Evolutionary conservation across 1,140 invertebrate species (phyloP).

Genomic region (Bombus confusus): DNA sequence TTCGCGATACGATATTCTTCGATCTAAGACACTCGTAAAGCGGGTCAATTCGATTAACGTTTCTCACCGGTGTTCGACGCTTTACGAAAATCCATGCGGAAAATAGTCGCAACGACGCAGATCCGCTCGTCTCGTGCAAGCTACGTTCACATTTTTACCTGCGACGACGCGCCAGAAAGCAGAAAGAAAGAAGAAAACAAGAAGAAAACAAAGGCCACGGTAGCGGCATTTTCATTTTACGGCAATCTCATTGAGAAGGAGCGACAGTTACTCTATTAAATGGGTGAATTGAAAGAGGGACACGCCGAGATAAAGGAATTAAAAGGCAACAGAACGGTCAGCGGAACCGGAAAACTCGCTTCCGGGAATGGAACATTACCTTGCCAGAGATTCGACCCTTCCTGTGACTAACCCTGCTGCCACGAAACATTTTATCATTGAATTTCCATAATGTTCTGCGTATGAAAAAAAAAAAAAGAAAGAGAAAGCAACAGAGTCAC

Average conservation of each 20-base stretch:
- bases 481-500: background rate
- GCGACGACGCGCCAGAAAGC: background rate
- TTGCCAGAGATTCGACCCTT: conserved; percentile 32
- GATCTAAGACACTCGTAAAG: too few species aligned
- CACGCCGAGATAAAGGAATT: conserved; percentile 32
- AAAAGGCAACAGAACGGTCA: conserved; percentile 26
- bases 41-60: too few species aligned
- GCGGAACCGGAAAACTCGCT: conserved; percentile 29
- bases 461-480: background rate
- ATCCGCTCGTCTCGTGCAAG: background rate
- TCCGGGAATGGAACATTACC: conserved; percentile 38
- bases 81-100: background rate
- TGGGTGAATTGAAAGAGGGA: conserved; percentile 14
- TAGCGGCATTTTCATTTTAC: background rate
- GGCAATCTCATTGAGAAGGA: background rate
- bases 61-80: background rate
- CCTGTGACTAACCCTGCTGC: background rate
- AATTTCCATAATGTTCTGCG: background rate
- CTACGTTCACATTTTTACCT: conserved; percentile 1
- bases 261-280: conserved; percentile 29
- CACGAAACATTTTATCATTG: conserved; percentile 32
- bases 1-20: too few species aligned
- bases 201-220: too few species aligned
- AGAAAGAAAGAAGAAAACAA: background rate
- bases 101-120: background rate